phyloP scores from a whole-genome alignment of 1,140 invertebrate species.

The Asbolus verrucosus region DNA sequence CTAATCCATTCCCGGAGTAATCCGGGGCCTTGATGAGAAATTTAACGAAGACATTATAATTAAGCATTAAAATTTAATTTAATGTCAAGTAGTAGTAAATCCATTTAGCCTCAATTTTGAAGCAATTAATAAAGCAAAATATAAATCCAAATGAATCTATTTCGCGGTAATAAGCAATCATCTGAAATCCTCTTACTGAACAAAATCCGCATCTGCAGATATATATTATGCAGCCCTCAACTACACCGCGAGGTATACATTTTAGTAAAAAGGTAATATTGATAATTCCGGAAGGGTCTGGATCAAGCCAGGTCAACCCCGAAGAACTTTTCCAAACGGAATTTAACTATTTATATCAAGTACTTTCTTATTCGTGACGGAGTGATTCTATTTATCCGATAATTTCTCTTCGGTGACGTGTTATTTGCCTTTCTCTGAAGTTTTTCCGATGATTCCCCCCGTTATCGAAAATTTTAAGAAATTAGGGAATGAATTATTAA shows the following conservation, averaged over 20 bases:
- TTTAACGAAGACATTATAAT: slow-evolving; percentile 53
- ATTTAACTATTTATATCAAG: too few species aligned
- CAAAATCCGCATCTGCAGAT: slow-evolving; percentile 45
- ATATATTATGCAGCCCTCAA: slow-evolving; percentile 5
- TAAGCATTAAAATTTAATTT: slow-evolving; percentile 53
- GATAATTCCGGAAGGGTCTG: slow-evolving; percentile 10
- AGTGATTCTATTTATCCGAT: slow-evolving; percentile 12
- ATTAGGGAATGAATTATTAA: background rate
- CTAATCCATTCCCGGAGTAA: slow-evolving; percentile 51
- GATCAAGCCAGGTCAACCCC: background rate
- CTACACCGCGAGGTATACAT: background rate
- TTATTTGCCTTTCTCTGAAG: too few species aligned
- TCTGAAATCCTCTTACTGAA: slow-evolving; percentile 49
- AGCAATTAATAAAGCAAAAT: slow-evolving; percentile 48
- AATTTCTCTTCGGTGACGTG: slow-evolving; percentile 42
- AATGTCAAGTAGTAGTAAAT: slow-evolving; percentile 42
- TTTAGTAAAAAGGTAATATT: too few species aligned
- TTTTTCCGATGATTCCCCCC: background rate
- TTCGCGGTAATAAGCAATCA: slow-evolving; percentile 54
- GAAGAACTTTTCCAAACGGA: slow-evolving; percentile 12
- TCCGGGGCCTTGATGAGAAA: slow-evolving; percentile 52
- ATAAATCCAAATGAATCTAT: slow-evolving; percentile 50
- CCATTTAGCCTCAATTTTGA: slow-evolving; percentile 43
- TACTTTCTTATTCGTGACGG: slow-evolving; percentile 47
- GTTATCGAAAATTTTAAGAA: background rate